Evolutionary conservation across 2,888 invertebrate genomes (phyloP).

Genomic region (Melipona bicolor): DNA sequence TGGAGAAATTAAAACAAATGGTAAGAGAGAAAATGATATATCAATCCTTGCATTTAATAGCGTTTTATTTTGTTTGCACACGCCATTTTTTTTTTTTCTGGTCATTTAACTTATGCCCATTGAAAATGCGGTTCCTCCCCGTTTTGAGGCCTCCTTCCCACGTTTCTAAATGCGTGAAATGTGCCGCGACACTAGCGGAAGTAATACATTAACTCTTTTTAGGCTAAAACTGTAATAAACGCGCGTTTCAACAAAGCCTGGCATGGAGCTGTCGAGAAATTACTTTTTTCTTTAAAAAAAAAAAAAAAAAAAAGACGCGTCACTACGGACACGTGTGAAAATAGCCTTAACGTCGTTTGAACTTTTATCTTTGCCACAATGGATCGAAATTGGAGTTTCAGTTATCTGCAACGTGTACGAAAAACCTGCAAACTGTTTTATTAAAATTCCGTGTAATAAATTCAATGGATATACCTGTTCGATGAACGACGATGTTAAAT

Average conservation of each 20-base stretch:
- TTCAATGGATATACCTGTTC: background rate
- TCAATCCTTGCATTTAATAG: background rate
- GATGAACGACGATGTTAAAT: constrained; percentile 2
- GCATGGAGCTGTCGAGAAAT: constrained; percentile 10
- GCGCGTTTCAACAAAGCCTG: background rate
- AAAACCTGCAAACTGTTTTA: background rate
- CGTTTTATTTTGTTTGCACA: background rate
- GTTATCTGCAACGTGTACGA: background rate
- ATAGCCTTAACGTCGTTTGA: background rate
- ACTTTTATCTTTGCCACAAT: constrained; percentile 8
- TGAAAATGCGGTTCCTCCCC: background rate
- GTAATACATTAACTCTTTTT: constrained; percentile 3
- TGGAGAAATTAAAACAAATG: constrained; percentile 19
- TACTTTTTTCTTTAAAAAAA: too few relatives aligned
- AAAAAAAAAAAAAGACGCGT: background rate
- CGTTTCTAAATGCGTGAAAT: constrained; percentile 11
- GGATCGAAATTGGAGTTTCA: constrained; percentile 6
- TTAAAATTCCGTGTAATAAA: background rate
- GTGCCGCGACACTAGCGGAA: background rate
- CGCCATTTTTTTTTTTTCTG: background rate
- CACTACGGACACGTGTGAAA: background rate
- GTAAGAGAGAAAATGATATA: background rate
- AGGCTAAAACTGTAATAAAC: constrained; percentile 1
- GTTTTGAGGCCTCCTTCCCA: background rate
- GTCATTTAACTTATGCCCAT: background rate